phyloP scores from a whole-genome alignment of 2,888 invertebrate genomes.

The Drosophila setosimentum region DNA sequence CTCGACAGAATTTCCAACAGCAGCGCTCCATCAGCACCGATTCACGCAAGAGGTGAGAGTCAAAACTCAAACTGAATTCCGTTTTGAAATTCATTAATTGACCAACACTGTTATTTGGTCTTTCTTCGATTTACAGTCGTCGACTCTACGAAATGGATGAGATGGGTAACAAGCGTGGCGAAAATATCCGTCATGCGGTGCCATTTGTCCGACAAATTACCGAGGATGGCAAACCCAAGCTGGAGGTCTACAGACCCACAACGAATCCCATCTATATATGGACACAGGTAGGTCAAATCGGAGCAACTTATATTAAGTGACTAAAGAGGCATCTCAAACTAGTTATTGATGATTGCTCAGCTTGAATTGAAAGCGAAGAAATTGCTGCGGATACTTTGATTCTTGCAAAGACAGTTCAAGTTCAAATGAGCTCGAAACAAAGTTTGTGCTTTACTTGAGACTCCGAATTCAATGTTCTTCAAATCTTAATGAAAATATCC shows the following conservation, averaged over 20 bases:
- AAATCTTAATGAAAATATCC: background rate
- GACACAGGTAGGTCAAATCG: slow-evolving; percentile 85
- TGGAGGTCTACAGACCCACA: slow-evolving; percentile 87
- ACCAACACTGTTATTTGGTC: slow-evolving; percentile 27
- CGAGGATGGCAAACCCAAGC: slow-evolving; percentile 87
- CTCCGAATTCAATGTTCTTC: background rate
- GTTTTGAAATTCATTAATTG: background rate
- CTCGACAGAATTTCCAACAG: slow-evolving; percentile 88
- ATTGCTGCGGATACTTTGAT: background rate
- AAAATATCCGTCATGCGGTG: slow-evolving; percentile 87
- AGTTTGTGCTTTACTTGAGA: background rate
- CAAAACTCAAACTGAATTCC: slow-evolving; percentile 5
- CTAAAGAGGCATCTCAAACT: background rate
- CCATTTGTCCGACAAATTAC: slow-evolving; percentile 88
- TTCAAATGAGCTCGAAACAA: background rate
- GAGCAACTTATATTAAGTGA: background rate
- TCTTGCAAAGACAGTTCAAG: background rate
- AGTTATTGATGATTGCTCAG: background rate
- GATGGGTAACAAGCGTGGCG: slow-evolving; percentile 87
- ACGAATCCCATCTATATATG: slow-evolving; percentile 86
- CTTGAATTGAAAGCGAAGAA: background rate
- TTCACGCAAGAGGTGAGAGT: slow-evolving; percentile 86
- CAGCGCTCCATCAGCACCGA: slow-evolving; percentile 88
- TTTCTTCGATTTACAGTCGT: slow-evolving; percentile 68
- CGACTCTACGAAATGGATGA: slow-evolving; percentile 88